These are phyloP conservation scores for Muscicapa adusta DNA, from an alignment of 2,113 vertebrate genomes.

Conservation along the genomic window DNA sequence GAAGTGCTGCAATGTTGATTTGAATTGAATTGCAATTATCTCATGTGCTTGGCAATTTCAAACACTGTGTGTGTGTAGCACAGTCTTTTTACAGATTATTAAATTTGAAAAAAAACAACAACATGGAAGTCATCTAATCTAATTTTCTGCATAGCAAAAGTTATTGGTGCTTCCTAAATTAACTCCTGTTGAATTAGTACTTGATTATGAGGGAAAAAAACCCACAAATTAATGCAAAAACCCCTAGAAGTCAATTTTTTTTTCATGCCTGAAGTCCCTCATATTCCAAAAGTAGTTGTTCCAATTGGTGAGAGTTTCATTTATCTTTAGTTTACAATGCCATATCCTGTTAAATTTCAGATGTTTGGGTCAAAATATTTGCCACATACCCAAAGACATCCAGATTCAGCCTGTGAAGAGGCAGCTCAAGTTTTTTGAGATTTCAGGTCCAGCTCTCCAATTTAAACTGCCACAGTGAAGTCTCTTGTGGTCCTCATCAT, in stretches of 20 bases:
- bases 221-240: not conserved
- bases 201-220: fast-evolving
- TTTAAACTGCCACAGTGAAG: not conserved
- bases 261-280: not conserved
- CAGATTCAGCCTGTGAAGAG: not conserved
- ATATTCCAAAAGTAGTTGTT: not conserved
- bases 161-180: not conserved
- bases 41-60: not conserved
- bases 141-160: not conserved
- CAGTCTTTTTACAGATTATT: not conserved
- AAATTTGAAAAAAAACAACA: not conserved
- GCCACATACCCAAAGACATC: not conserved
- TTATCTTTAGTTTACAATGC: not conserved
- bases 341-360: not conserved
- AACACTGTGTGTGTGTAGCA: not conserved
- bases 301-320: not conserved
- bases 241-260: fast-evolving
- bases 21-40: not conserved
- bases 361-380: not conserved
- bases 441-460: not conserved
- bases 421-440: not conserved
- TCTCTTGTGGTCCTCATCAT: fast-evolving
- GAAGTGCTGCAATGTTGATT: not conserved
- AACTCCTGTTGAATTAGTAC: not conserved
- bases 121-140: fast-evolving